Base-by-base conservation (phyloP, 1,140 invertebrate species). In the Campoletis sonorensis region DNA sequence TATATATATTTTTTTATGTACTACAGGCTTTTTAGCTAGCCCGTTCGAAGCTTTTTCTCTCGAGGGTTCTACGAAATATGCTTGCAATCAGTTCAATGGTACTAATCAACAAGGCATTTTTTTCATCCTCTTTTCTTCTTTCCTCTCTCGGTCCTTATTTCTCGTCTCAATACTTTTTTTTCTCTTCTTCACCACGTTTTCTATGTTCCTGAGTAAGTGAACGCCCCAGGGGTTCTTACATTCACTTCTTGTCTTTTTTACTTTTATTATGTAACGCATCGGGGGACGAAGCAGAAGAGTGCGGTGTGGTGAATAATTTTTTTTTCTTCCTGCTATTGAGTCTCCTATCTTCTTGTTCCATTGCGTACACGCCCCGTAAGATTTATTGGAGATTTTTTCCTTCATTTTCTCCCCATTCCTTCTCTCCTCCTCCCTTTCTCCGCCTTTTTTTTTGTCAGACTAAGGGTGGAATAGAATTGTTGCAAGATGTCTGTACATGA, bases 381-480 rank as follows among this genome's bases (percentile, higher is more conserved):
- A 88, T 89, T 89, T 90, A 90, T 89, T 86, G 85, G 84, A 61
- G 71, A 67, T 79, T 85, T 84, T 64, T 64, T 64, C 68, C 83
- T 86, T 80, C 61, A 64, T 26, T 23, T 23, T 23, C 23, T 23
- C 23, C 23, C 5, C 10, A 10, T 16, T 13, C 23, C 1, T 13
- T 26, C 23, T 26, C 13, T 21, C 58, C 8, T n/a, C 1, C 58
- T 21, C 58, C 8, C 58, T 54, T 13, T 54, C 49, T 54, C 49
- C 15, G 4, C 15, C 49, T 54, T 13, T 67, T 27, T 15, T 26
- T 67, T 67, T 67, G 2, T 23, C 4, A 67, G 61, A 67, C 61
- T 67, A 8, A 15, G 13, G 8, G 23, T 58, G 2, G 61, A 27
- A 23, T 27, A 7, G 61, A 27, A 13, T 15, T 27, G 23, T 26